Conservation (phyloP, 2,797 vertebrate species). For the Forpus xanthops region DNA sequence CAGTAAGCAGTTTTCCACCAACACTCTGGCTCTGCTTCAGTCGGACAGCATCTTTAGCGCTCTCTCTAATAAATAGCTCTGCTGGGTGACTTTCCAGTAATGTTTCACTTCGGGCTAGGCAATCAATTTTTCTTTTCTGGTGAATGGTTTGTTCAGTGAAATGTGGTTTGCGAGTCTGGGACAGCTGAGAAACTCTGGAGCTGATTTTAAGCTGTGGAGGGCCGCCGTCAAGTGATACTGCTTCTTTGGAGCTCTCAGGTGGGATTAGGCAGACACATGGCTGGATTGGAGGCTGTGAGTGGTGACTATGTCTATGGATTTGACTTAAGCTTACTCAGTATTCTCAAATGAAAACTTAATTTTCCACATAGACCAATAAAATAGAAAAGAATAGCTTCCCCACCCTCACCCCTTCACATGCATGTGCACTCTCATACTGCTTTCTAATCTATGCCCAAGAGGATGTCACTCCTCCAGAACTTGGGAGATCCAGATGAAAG, state of each 20-base stretch:
- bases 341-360: not conserved
- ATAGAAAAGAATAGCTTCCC: not conserved
- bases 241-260: accelerated
- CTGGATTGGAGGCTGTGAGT: not conserved
- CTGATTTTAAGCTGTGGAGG: not conserved
- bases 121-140: not conserved
- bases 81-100: not conserved
- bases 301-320: accelerated
- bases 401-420: not conserved
- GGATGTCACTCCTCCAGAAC: not conserved
- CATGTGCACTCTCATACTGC: accelerated
- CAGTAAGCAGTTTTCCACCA: conserved; percentile 2
- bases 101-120: not conserved
- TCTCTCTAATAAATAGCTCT: not conserved
- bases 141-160: conserved; percentile 37
- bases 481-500: not conserved
- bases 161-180: not conserved
- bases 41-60: not conserved
- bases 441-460: not conserved
- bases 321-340: not conserved
- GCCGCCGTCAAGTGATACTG: not conserved
- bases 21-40: not conserved
- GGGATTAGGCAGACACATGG: accelerated
- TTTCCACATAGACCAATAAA: not conserved
- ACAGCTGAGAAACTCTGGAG: not conserved